Evolutionary conservation across 2,797 vertebrate genomes (phyloP).

Genomic region (Eulemur coronatus): DNA sequence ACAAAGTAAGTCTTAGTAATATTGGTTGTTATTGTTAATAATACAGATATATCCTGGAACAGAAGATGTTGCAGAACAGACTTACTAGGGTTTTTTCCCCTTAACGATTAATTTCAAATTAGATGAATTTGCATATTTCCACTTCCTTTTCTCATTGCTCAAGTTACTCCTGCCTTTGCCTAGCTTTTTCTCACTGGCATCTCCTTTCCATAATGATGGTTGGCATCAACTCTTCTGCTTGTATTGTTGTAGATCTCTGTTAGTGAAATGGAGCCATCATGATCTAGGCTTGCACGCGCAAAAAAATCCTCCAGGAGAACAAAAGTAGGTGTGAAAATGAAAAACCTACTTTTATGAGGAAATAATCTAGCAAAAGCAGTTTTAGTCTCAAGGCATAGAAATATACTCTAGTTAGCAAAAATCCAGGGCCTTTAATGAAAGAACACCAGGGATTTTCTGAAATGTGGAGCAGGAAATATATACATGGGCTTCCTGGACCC

Average conservation of each 20-base stretch:
- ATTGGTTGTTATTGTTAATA: neutral
- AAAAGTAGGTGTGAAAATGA: slow-evolving; percentile 7
- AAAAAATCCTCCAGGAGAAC: neutral
- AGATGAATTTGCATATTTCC: slow-evolving; percentile 1
- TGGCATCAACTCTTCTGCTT: neutral
- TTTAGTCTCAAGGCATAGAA: slow-evolving; percentile 9
- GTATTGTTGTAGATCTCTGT: neutral
- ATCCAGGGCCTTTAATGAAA: neutral
- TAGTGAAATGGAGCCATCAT: neutral
- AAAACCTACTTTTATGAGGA: neutral
- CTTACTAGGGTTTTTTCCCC: neutral
- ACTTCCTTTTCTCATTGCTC: slow-evolving; percentile 26
- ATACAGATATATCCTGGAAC: neutral
- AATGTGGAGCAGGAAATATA: neutral
- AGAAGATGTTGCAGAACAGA: neutral
- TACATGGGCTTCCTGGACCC: neutral
- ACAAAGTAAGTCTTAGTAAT: neutral
- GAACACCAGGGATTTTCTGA: neutral
- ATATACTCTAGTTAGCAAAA: neutral
- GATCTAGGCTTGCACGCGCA: neutral
- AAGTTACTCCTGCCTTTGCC: slow-evolving; percentile 20
- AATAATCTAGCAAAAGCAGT: slow-evolving; percentile 6
- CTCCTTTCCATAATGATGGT: neutral
- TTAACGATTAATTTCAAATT: slow-evolving; percentile 9
- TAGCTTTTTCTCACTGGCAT: neutral